These are phyloP conservation scores for Cynocephalus volans DNA, from an alignment of 2,113 vertebrate genomes.

Conservation along the genomic window DNA sequence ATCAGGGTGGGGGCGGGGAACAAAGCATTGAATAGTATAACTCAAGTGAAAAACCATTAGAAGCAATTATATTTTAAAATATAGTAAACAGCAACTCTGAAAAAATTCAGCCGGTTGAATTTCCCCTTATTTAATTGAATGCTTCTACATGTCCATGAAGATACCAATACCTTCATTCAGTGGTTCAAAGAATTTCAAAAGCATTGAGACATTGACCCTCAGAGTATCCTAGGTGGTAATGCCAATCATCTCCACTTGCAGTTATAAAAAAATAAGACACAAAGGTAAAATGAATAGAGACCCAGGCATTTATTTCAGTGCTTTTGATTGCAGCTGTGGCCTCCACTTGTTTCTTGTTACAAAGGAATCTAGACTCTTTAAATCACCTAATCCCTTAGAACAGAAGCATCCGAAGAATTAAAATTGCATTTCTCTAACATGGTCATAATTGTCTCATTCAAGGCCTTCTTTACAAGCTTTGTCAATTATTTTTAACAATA, in stretches of 20 bases:
- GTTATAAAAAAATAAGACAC: neutral
- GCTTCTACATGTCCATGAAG: neutral
- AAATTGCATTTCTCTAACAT: neutral
- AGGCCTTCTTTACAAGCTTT: neutral
- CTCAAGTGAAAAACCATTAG: constrained; percentile 42
- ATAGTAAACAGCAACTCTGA: neutral
- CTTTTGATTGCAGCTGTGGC: neutral
- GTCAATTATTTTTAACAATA: constrained; percentile 24
- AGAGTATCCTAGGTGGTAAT: neutral
- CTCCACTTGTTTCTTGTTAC: neutral
- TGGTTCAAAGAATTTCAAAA: neutral
- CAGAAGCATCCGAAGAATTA: neutral
- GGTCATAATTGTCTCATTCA: neutral
- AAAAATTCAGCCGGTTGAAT: neutral
- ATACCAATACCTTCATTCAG: neutral
- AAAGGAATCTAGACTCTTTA: constrained; percentile 26
- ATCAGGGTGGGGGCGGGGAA: neutral
- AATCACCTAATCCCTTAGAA: neutral
- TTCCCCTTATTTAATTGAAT: neutral
- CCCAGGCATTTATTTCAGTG: neutral
- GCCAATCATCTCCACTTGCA: neutral
- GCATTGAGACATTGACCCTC: neutral
- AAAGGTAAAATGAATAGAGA: constrained; percentile 23
- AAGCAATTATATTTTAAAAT: constrained; percentile 2
- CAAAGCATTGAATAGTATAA: neutral